Evolutionary conservation across 2,797 vertebrate genomes (phyloP).

Genomic region (Ctenopoma kingsleyae): DNA sequence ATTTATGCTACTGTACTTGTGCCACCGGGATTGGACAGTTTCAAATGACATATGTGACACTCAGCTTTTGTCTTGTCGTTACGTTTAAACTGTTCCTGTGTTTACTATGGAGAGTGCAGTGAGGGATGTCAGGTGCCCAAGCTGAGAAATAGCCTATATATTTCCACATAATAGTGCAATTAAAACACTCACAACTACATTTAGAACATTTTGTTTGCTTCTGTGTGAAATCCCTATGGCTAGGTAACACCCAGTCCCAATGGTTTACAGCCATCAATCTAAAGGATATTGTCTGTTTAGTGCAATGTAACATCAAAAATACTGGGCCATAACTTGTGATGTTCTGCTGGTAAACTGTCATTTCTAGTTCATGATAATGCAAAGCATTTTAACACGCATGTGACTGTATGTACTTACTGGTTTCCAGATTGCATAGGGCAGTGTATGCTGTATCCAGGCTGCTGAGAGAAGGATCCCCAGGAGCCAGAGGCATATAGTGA

Average conservation of each 20-base stretch:
- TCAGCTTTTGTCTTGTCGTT: too few relatives aligned
- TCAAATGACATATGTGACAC: too few relatives aligned
- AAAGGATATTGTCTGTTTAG: background rate
- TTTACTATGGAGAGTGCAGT: too few relatives aligned
- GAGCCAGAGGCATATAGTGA: constrained; percentile 74
- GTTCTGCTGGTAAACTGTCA: background rate
- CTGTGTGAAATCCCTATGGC: constrained; percentile 24
- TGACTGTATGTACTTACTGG: constrained; percentile 81
- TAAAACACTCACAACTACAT: background rate
- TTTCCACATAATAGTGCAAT: background rate
- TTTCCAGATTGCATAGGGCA: constrained; percentile 87
- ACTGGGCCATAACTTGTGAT: background rate
- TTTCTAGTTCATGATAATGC: background rate
- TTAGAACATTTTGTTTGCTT: constrained; percentile 7
- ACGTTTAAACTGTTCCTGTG: too few relatives aligned
- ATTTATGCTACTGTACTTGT: too few relatives aligned
- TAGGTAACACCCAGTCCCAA: constrained; percentile 4
- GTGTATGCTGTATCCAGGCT: constrained; percentile 78
- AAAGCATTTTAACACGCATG: background rate
- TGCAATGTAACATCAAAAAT: background rate
- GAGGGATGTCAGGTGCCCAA: too few relatives aligned
- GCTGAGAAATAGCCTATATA: too few relatives aligned
- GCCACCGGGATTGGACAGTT: too few relatives aligned
- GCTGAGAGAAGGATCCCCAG: constrained; percentile 81
- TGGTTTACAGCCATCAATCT: background rate